Conservation (phyloP, 1,140 invertebrate genomes). For the Rhopalosiphum maidis region DNA sequence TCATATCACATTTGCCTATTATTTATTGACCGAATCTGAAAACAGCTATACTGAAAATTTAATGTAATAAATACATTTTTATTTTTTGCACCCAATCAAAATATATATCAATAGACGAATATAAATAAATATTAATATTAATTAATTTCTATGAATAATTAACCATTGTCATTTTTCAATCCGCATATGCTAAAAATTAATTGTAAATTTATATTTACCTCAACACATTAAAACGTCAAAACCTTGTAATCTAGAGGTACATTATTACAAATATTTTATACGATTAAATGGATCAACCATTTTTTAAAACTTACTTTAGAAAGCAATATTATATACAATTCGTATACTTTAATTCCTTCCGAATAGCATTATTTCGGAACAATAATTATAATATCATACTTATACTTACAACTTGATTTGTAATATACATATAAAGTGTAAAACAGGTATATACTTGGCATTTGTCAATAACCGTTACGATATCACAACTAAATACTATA, state of each 20-base stretch:
- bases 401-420: background rate
- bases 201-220: background rate
- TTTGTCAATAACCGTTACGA: background rate
- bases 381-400: background rate
- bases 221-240: background rate
- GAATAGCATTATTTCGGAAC: background rate
- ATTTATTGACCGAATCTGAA: background rate
- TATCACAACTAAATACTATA: background rate
- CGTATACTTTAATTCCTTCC: background rate
- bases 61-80: background rate
- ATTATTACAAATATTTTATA: background rate
- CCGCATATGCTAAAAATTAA: background rate
- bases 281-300: background rate
- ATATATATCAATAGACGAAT: background rate
- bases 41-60: background rate
- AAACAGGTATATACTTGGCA: background rate
- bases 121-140: too few relatives aligned
- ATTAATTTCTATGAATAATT: background rate
- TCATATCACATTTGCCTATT: background rate
- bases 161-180: background rate
- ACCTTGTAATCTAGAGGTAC: background rate
- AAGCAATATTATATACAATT: background rate
- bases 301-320: background rate
- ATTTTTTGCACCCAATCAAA: background rate
- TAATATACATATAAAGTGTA: background rate